Conservation (phyloP, 30 jellyfish, hydroid and myxozoan species). For the Aurelia sp. region DNA sequence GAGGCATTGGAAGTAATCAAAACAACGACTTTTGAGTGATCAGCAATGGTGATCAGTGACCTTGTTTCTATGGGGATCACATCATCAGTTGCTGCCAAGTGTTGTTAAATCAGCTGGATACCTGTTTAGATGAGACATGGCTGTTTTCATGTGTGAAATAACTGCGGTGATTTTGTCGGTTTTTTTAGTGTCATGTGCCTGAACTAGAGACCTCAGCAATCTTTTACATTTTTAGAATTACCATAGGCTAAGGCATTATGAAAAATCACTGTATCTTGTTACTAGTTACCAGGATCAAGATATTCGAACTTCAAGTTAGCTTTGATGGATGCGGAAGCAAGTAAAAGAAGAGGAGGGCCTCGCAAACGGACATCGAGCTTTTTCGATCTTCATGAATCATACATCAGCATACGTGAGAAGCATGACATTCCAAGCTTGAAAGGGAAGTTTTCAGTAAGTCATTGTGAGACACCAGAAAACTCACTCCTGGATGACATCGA, state of each 20-base stretch:
- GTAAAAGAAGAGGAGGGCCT: neutral
- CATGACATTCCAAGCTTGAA: conserved; percentile 12
- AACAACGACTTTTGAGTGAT: too few relatives aligned
- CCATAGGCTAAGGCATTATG: too few relatives aligned
- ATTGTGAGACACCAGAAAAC: conserved; percentile 43
- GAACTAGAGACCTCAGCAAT: too few relatives aligned
- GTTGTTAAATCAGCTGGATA: neutral
- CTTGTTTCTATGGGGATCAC: too few relatives aligned
- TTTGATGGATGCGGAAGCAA: too few relatives aligned
- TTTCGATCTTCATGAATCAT: conserved; percentile 29
- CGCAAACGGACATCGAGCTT: conserved; percentile 58
- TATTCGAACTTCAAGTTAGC: too few relatives aligned
- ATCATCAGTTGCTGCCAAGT: neutral
- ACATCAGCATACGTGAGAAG: conserved; percentile 1
- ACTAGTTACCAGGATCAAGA: too few relatives aligned
- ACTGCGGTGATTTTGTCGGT: conserved; percentile 5
- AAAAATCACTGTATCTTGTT: too few relatives aligned
- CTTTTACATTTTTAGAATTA: too few relatives aligned
- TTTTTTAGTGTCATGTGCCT: neutral
- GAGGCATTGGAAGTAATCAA: too few relatives aligned
- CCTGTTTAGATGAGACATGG: neutral
- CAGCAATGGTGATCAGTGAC: too few relatives aligned
- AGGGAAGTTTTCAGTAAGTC: conserved; percentile 43
- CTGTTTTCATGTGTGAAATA: conserved; percentile 7
- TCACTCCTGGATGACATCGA: neutral